Base-by-base conservation (phyloP, 2,888 invertebrate species). In the Tenthredo notha region DNA sequence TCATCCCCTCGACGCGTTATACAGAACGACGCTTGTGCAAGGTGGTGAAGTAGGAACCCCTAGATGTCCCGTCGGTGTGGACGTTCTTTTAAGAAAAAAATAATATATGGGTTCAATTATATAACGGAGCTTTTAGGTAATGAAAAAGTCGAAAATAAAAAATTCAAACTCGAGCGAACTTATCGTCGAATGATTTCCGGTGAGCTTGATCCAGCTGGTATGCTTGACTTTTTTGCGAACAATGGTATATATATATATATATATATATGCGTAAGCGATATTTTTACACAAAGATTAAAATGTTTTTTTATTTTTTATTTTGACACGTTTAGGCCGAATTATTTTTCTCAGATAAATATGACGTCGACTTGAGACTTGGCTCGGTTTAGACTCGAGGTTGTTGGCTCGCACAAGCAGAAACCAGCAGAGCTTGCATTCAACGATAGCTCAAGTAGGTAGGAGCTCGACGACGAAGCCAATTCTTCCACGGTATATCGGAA, bases 381-480 rank as follows among this genome's bases (percentile, higher is more conserved):
- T 74, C 47, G 77, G 33, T 77, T 77, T 54, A 50, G 77, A 61
- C 40, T 37, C 21, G 61, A 40, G 61, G 61, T 80, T 61, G 80
- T 61, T 80, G 80, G 80, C 80, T 61, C 21, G 61, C 50, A 80
- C n/a, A 5, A 15, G 80, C n/a, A 61, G 21, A 61, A 80, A 80
- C 37, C 58, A 80, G 80, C 80, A 25, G 80, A 61, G 80, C 80
- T 80, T 80, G 80, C 80, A 80, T 61, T 80, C 61, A 25, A 12
- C 58, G 37, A 61, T 61, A 37, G n/a, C 40, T 61, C 58, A 61
- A 80, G 80, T 58, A 61, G 54, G 77, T 43, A 29, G 29, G 6
- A 61, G 58, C 61, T 61, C 80, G 80, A 80, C 58, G 61, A 80
- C 80, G 80, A 80, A 80, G 80, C 80, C 80, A 80, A 80, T 80